Base-by-base conservation (phyloP, 2,888 invertebrate species). In the Orchestes rusci region DNA sequence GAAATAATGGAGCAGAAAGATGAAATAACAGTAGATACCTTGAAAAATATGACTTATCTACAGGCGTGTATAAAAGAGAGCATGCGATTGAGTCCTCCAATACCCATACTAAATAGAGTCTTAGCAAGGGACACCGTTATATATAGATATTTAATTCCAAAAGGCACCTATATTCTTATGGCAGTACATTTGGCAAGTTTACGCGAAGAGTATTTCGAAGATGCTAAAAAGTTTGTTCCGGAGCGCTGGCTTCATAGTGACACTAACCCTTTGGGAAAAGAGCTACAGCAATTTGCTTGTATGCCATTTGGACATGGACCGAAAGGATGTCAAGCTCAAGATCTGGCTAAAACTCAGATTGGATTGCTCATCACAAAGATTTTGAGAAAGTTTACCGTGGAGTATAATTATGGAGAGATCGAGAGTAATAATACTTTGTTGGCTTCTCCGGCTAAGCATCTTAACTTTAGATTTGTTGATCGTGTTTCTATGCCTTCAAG, bases 331-430 rank as follows among this genome's bases (percentile, higher is more conserved):
- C 55, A 81, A 18, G 81, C 77, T 1, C 76, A 75, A 57, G 74
- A 73, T 51, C 66, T 81, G 41, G 77, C 80, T 0, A 77, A 80
- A 60, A 70, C 71, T 42, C 71, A 79, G 68, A 68, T 81, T 52
- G 71, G 74, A 33, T 53, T 78, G 28, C 59, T 80, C 13, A 70
- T 76, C 7, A 67, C 74, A 16, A 76, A 74, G 70, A 56, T 81
- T 42, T 52, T 80, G 39, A 72, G 74, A 52, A 76, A 75, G 57
- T 82, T 75, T 59, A 74, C 71, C 58, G 65, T 82, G 34, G 79
- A 81, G 57, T 82, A 81, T 57, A 77, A 80, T 57, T 81, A 82
- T 59, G 79, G 77, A 10, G 79, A 80, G 45, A 75, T 82, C 34
- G 64, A 66, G 43, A 73, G 77, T 40, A 75, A 72, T 33, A 72